Evolutionary conservation across 2,888 invertebrate species (phyloP), one percentile per base, ranked within the genome.

Genomic region (Ligdia adustata): DNA sequence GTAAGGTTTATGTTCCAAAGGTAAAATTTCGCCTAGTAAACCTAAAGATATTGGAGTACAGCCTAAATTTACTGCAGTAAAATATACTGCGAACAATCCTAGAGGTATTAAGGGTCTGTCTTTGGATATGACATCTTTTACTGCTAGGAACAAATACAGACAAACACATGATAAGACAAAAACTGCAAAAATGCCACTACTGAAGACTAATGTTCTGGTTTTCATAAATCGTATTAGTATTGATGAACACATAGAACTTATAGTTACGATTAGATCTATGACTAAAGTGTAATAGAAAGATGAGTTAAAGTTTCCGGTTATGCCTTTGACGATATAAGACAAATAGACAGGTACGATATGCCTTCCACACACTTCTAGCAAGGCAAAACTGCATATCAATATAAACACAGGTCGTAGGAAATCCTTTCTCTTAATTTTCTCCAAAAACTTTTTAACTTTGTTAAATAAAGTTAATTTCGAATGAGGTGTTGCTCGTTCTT

Each of bases 11-110:
- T 83, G 79, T 0, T 63, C 71, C 26, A 85, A 64, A 0, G 85
- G 85, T 24, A 76, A 78, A 2, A 85, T 45, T 55, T 86, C 86
- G 0, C 86, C 86, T 14, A 81, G 46, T 7, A 85, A 62, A 1
- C 75, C 73, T 9, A 81, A 46, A 1, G 85, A 76, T 39, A 85
- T 79, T 0, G 80, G 72, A 3, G 79, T 74, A 38, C 81, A 79
- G 1, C 84, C 86, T 11, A 84, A 68, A 52, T 83, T 86, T 6
- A 27, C 16, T 9, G 32, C 3, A 12, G 34, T 27, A 22, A 38
- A 45, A 9, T 45, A 45, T 1, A 45, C 9, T 5, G 28, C 14
- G 14, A 44, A 44, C 13, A 40, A 13, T 4, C 6, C n/a, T 7
- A 35, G n/a, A 1, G 46, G 26, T 3, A 47, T 13, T 29, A 15